These are phyloP conservation scores for Merodon equestris DNA, from an alignment of 2,888 invertebrate species.

Conservation along the genomic window DNA sequence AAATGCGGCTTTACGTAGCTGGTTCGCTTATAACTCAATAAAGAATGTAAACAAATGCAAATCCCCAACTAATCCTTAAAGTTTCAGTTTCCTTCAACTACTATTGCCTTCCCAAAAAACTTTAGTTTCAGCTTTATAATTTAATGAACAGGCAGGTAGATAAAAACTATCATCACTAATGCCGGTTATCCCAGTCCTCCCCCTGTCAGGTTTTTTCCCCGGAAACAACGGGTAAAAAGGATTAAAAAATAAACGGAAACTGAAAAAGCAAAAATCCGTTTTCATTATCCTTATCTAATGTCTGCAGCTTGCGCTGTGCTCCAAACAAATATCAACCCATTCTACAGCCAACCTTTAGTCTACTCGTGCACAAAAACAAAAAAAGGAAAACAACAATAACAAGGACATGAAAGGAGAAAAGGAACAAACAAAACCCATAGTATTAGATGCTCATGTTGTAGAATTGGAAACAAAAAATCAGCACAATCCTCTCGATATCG, in stretches of 20 bases:
- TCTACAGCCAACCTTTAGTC: no score
- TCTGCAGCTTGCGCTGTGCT: slow-evolving; percentile 47
- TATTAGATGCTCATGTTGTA: slow-evolving; percentile 49
- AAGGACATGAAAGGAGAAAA: neutral
- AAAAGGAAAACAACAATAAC: no score
- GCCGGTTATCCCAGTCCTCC: no score
- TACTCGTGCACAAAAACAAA: no score
- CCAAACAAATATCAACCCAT: slow-evolving; percentile 6
- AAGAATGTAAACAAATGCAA: no score
- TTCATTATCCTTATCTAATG: slow-evolving; percentile 60
- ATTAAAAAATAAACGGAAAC: neutral
- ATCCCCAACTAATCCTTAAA: no score
- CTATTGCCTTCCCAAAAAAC: no score
- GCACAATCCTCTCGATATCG: slow-evolving; percentile 28
- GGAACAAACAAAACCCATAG: slow-evolving; percentile 46
- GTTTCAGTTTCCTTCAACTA: no score
- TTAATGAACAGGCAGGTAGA: neutral
- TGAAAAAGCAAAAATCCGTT: slow-evolving; percentile 15
- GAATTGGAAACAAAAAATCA: slow-evolving; percentile 30
- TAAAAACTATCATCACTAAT: neutral
- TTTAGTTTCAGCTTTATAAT: no score
- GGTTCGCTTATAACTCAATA: no score
- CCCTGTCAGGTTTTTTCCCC: neutral
- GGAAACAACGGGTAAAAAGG: slow-evolving; percentile 12
- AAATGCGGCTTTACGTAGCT: no score